A percentile compares a stretch with the other conserved stretches of the same genome.
Evolutionary conservation across 2,797 vertebrate species (phyloP).

Genomic region (Mionectes olivaceus): DNA sequence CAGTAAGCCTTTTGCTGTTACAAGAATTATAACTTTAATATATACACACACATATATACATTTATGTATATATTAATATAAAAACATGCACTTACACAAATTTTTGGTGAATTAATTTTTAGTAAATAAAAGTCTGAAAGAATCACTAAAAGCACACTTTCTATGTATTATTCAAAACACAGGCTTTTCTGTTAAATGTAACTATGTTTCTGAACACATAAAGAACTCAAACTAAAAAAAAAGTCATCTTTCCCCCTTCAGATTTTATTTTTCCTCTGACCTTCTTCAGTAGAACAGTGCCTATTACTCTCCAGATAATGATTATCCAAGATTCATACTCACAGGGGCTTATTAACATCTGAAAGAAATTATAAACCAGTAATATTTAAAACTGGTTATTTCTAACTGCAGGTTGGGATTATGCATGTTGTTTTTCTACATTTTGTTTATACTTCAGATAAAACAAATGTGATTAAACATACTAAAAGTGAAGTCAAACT

Average conservation of each 20-base stretch:
- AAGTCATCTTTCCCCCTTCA: background rate
- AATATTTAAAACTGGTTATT: background rate
- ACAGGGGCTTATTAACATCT: background rate
- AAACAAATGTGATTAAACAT: background rate
- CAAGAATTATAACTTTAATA: background rate
- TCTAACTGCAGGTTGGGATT: background rate
- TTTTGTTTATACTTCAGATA: background rate
- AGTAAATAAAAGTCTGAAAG: background rate
- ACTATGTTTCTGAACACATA: background rate
- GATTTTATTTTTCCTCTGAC: background rate
- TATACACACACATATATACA: accelerated
- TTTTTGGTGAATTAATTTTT: background rate
- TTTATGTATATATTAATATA: background rate
- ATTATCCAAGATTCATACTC: background rate
- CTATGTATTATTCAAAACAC: background rate
- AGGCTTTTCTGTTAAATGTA: background rate
- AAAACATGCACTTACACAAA: background rate
- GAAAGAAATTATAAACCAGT: background rate
- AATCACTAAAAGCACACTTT: background rate
- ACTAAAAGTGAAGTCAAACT: background rate
- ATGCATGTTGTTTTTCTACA: background rate
- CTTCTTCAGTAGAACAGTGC: background rate
- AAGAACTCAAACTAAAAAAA: background rate
- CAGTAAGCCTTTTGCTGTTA: background rate
- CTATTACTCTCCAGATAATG: background rate